Evolutionary conservation across 2,113 vertebrate species (phyloP).

Genomic region (Ia io): DNA sequence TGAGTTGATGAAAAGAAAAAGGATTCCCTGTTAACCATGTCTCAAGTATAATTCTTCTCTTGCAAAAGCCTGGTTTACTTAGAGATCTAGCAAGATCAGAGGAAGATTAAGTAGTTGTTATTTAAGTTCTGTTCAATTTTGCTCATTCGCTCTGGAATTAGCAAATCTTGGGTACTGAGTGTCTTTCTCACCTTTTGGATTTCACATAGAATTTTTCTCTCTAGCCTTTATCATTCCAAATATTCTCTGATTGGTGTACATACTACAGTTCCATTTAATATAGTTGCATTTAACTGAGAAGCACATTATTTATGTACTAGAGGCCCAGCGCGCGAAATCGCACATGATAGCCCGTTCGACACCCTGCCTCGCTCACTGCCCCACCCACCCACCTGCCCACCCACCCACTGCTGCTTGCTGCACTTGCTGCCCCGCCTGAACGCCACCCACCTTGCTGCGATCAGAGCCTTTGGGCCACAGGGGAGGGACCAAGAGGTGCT

Average conservation of each 20-base stretch:
- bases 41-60: not conserved
- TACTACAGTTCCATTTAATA: not conserved
- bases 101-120: not conserved
- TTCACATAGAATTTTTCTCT: conserved; percentile 6
- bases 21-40: not conserved
- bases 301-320: conserved; percentile 4
- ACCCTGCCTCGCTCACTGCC: too few relatives aligned
- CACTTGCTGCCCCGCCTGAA: too few relatives aligned
- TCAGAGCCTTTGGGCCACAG: too few relatives aligned
- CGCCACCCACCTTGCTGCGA: too few relatives aligned
- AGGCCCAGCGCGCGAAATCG: too few relatives aligned
- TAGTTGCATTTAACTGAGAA: not conserved
- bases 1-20: conserved; percentile 17
- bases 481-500: too few relatives aligned
- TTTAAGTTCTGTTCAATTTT: not conserved
- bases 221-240: not conserved
- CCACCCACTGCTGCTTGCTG: too few relatives aligned
- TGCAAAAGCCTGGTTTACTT: not conserved
- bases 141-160: not conserved
- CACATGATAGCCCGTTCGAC: too few relatives aligned
- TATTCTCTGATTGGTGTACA: not conserved
- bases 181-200: not conserved
- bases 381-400: too few relatives aligned
- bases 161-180: not conserved
- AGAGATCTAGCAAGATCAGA: not conserved